These are phyloP conservation scores for Pseudochirops cupreus DNA, from an alignment of 2,797 vertebrate genomes.

Conservation along the genomic window DNA sequence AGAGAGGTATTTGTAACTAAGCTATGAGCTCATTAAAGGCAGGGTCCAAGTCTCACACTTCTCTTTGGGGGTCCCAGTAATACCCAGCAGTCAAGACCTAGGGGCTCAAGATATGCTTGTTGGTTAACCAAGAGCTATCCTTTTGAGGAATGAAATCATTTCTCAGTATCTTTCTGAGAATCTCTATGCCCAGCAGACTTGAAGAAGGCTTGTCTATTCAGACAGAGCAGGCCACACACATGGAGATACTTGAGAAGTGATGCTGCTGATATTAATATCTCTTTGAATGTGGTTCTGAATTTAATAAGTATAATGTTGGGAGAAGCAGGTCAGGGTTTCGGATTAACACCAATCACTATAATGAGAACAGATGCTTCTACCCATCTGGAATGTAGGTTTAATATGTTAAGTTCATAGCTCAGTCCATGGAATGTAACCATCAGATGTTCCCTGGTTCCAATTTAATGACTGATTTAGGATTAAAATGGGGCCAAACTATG, in stretches of 20 bases:
- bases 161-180: neutral
- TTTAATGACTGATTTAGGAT: constrained; percentile 94
- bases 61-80: neutral
- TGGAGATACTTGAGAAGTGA: constrained; percentile 74
- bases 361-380: constrained; percentile 89
- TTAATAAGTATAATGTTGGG: constrained; percentile 87
- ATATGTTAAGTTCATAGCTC: constrained; percentile 85
- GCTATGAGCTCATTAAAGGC: neutral
- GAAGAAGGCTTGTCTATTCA: constrained; percentile 15
- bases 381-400: constrained; percentile 86
- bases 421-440: constrained; percentile 88
- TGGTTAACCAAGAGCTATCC: neutral
- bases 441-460: constrained; percentile 90
- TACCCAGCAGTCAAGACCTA: neutral
- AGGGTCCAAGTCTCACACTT: neutral
- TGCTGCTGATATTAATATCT: constrained; percentile 50
- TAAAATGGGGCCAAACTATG: constrained; percentile 88
- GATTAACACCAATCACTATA: constrained; percentile 88
- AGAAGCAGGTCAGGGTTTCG: constrained; percentile 87
- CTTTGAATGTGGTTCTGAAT: constrained; percentile 78
- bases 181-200: neutral
- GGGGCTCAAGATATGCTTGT: neutral
- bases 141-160: neutral
- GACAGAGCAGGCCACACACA: constrained; percentile 32
- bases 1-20: neutral